phyloP scores from a whole-genome alignment of 2,888 invertebrate species.

The Cheilosia impressa region DNA sequence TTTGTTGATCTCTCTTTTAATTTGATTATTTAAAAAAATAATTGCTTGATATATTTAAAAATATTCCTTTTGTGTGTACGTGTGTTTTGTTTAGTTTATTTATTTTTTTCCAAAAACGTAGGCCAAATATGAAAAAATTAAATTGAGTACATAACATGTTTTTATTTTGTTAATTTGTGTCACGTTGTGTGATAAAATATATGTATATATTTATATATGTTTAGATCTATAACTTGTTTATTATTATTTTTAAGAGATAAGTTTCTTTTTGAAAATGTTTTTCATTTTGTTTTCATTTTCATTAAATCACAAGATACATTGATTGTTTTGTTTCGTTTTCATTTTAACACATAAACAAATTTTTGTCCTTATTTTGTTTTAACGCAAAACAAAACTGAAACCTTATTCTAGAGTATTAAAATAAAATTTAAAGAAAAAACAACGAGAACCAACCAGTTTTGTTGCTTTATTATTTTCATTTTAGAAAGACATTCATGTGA shows the following conservation, averaged over 20 bases:
- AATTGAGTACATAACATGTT: conserved; percentile 47
- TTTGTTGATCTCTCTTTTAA: conserved; percentile 29
- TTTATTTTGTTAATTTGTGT: conserved; percentile 30
- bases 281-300: conserved; percentile 59
- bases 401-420: conserved; percentile 62
- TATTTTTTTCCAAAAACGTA: conserved; percentile 17
- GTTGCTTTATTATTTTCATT: conserved; percentile 7
- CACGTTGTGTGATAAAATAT: conserved; percentile 55
- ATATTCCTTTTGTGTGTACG: conserved; percentile 19
- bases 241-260: conserved; percentile 45
- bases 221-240: conserved; percentile 44
- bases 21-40: conserved; percentile 41
- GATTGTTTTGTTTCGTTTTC: conserved; percentile 71
- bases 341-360: conserved; percentile 37
- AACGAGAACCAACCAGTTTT: conserved; percentile 26
- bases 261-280: conserved; percentile 62
- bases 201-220: conserved; percentile 43
- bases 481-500: conserved; percentile 14
- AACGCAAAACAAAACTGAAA: conserved; percentile 60
- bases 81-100: conserved; percentile 4
- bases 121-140: conserved; percentile 35
- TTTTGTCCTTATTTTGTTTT: conserved; percentile 25
- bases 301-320: conserved; percentile 74
- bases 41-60: conserved; percentile 44
- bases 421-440: conserved; percentile 18